These are phyloP conservation scores for Solea senegalensis DNA, from an alignment of 2,113 vertebrate genomes.

Conservation along the genomic window DNA sequence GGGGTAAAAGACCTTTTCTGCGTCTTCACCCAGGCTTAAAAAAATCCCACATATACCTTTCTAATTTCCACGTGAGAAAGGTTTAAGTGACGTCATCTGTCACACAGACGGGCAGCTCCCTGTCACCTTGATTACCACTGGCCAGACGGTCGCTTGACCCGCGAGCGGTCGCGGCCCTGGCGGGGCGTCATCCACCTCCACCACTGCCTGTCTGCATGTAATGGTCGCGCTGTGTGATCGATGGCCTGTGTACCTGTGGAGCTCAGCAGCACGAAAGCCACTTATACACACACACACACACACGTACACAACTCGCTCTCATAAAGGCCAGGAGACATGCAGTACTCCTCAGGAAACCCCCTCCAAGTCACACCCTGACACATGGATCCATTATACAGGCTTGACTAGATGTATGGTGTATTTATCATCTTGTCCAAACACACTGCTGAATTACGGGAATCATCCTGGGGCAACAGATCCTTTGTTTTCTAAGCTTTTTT, in stretches of 20 bases:
- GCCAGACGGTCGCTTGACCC: constrained; percentile 70
- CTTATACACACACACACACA: constrained; percentile 30
- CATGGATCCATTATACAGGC: constrained; percentile 61
- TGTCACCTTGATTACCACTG: constrained; percentile 65
- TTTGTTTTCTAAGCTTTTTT: too few species aligned
- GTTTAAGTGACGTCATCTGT: constrained; percentile 54
- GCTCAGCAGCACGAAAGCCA: constrained; percentile 52
- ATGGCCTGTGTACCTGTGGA: constrained; percentile 76
- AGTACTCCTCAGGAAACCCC: constrained; percentile 59
- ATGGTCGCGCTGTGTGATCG: constrained; percentile 70
- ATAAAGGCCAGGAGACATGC: constrained; percentile 61
- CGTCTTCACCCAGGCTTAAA: too few species aligned
- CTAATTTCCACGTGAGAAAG: too few species aligned
- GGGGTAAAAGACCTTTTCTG: too few species aligned
- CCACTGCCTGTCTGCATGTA: constrained; percentile 69
- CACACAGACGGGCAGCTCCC: constrained; percentile 63
- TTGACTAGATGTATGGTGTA: constrained; percentile 46
- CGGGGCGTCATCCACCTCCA: constrained; percentile 70
- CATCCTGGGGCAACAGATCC: too few species aligned
- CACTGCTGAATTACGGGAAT: constrained; percentile 10
- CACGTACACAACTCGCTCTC: constrained; percentile 24
- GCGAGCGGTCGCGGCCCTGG: constrained; percentile 57
- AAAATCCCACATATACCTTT: too few species aligned
- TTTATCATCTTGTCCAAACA: constrained; percentile 61
- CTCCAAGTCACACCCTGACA: constrained; percentile 61